Percentiles rank a stretch among this genome's conserved stretches.
These are phyloP conservation scores for Tyrannus savana DNA, from an alignment of 2,113 vertebrate species.

Conservation along the genomic window DNA sequence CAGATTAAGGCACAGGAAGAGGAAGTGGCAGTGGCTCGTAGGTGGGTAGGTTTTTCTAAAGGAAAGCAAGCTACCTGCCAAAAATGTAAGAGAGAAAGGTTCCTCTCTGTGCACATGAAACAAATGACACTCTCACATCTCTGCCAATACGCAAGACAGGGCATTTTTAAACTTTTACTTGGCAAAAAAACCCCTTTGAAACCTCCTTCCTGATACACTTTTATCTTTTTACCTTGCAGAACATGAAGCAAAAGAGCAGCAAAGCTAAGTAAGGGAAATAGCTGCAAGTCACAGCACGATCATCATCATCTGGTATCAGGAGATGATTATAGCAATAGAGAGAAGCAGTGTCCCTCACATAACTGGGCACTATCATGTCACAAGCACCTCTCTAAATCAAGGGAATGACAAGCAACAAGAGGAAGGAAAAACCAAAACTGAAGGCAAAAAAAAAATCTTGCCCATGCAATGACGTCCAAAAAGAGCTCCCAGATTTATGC, in stretches of 20 bases:
- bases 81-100: not conserved
- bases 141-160: not conserved
- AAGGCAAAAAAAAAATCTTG: not conserved
- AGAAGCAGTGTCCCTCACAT: not conserved
- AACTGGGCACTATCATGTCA: not conserved
- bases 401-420: not conserved
- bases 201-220: not conserved
- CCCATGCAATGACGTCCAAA: not conserved
- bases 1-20: not conserved
- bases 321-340: not conserved
- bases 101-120: not conserved
- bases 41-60: not conserved
- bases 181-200: not conserved
- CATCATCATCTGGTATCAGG: not conserved
- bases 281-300: not conserved
- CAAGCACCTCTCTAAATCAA: not conserved
- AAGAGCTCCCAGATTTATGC: rapidly evolving
- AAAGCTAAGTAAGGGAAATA: not conserved
- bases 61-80: not conserved
- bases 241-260: not conserved
- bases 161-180: not conserved
- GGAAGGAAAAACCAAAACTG: not conserved
- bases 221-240: not conserved
- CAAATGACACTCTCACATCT: not conserved
- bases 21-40: not conserved